phyloP scores from a whole-genome alignment of 2,797 vertebrate genomes.

The Phrynocephalus guinanensis region DNA sequence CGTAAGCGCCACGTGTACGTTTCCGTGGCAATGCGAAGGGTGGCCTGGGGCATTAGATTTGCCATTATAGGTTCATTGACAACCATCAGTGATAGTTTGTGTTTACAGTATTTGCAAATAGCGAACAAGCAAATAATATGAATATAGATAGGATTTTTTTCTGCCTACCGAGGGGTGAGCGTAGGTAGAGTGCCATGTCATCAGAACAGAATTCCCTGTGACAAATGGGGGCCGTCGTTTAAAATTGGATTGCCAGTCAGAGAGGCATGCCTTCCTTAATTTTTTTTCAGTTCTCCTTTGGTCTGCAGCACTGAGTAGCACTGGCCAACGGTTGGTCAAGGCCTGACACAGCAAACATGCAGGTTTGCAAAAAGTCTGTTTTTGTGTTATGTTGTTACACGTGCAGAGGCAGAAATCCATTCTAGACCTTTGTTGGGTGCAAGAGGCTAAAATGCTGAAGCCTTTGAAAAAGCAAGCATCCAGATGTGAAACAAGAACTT shows the following conservation, averaged over 20 bases:
- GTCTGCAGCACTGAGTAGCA: neutral
- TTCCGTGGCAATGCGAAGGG: too few relatives aligned
- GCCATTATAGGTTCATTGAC: too few relatives aligned
- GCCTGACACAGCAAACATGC: slow-evolving; percentile 13
- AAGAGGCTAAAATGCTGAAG: slow-evolving; percentile 19
- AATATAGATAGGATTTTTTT: neutral
- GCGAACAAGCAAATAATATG: too few relatives aligned
- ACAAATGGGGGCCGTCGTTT: neutral
- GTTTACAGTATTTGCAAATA: too few relatives aligned
- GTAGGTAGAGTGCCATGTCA: neutral
- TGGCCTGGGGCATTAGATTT: too few relatives aligned
- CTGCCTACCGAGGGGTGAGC: neutral
- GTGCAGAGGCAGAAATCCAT: neutral
- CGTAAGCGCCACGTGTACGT: too few relatives aligned
- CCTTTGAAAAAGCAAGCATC: neutral
- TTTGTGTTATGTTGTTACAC: neutral
- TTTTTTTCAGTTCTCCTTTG: neutral
- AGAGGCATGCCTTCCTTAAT: neutral
- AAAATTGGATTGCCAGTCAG: neutral
- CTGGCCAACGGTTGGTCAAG: neutral
- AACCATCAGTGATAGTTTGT: too few relatives aligned
- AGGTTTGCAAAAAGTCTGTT: neutral
- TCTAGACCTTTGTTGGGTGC: neutral
- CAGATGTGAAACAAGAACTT: neutral
- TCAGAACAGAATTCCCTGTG: neutral